Evolutionary conservation across 2,888 invertebrate species (phyloP), one percentile per base, ranked within the genome.

Genomic region (Nomada goodeniana): DNA sequence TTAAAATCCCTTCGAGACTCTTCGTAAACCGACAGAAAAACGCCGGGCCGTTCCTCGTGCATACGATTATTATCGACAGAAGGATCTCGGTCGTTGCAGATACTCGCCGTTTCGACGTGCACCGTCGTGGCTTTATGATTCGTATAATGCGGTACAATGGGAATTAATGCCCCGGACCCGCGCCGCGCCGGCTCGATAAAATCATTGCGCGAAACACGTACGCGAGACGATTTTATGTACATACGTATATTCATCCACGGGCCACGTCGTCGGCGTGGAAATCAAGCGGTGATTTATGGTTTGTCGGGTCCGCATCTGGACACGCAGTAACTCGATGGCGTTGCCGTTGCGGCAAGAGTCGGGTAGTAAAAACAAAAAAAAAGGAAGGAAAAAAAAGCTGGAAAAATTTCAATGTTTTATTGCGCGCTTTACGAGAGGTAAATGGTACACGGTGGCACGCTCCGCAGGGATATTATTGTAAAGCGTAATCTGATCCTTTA

Each of bases 231-330:
- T 82, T 88, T 88, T 79, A 88, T 80, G 86, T 77, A 15, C 47
- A 47, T 47, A 53, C 9, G 53, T 57, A 77, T 83, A 88, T 86
- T 86, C 86, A 83, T 88, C 81, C 82, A 18, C 20, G 50, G 42
- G 74, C 64, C 47, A 64, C 79, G 88, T 80, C 74, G 75, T 73
- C 81, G 85, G 76, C 82, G 83, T 82, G 79, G 72, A 88, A 84
- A 88, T 88, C 88, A 74, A 81, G 73, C 69, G 63, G 69, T 88
- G 88, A 88, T 88, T 88, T 88, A 88, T 84, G 85, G 53, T 52
- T 72, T 47, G 10, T 64, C 53, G 20, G 55, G 60, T 26, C 76
- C 77, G 60, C 79, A 70, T 77, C 78, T 78, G 78, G 76, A 65
- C 77, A 68, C 73, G 81, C 77, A 63, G 69, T 70, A 53, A 84